Base-by-base conservation (phyloP, 30 jellyfish, hydroid and myxozoan species). In the Chironex yamaguchii region DNA sequence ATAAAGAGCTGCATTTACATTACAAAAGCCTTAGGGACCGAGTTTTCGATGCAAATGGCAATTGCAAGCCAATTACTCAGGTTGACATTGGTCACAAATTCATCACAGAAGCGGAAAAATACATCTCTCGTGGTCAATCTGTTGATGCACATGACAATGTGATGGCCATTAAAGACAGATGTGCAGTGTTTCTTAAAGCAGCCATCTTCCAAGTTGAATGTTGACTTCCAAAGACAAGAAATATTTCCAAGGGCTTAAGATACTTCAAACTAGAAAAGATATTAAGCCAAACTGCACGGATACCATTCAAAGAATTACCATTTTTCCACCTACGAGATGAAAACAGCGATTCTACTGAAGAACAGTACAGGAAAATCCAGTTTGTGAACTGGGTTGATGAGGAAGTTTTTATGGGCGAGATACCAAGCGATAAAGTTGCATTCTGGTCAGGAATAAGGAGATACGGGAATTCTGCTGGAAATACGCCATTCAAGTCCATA, bases 361-460 rank as follows among this genome's bases (percentile, higher is more conserved):
- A 86, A 26, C 88, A 58, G 84, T 86, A 86, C 63, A 49, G 92
- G 63, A 86, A 86, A 58, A 53, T 75, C 31, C 62, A 29, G 29
- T 69, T 49, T 35, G 42, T 30, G 25, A 50, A 74, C 68, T 74
- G 87, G 87, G 51, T 36, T 30, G 87, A 74, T 36, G 84, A 74
- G 68, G 48, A 36, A 42, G 85, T 48, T 17, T 74, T 74, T 49
- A 74, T 11, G 23, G 84, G 84, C 68, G 71, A 49, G 23, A 26
- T 74, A 9, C 87, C 87, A n/a, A 29, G 30, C 48, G 87, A 74
- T 36, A 49, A 83, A 34, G 36, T 30, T 49, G 23, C 23, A 62
- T 74, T 74, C n/a, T n/a, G n/a, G n/a, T n/a, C n/a, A n/a, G n/a
- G n/a, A n/a, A n/a, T n/a, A n/a, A n/a, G n/a, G n/a, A n/a, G n/a